phyloP scores from a whole-genome alignment of 2,113 vertebrate genomes.

The Ictalurus furcatus region DNA sequence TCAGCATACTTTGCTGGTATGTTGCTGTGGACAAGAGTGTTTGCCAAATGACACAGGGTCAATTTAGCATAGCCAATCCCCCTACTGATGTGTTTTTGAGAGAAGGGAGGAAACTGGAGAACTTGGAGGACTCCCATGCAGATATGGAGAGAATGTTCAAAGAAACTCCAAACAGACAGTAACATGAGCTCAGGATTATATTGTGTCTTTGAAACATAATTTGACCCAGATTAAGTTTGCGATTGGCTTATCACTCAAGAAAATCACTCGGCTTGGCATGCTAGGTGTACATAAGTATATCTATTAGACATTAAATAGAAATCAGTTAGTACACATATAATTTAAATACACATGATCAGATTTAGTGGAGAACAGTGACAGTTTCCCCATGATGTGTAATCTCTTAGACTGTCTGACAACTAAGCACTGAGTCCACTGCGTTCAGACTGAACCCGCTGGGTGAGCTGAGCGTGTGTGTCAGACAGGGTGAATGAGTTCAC shows the following conservation, averaged over 20 bases:
- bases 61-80: background rate
- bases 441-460: background rate
- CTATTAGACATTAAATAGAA: background rate
- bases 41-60: background rate
- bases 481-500: slow-evolving; percentile 20
- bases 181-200: background rate
- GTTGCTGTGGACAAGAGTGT: background rate
- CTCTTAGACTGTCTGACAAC: background rate
- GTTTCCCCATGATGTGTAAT: background rate
- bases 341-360: no score
- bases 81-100: background rate
- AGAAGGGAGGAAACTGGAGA: background rate
- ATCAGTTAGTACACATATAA: background rate
- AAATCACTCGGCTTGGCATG: background rate
- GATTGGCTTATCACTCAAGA: background rate
- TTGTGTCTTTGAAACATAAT: background rate
- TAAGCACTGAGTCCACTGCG: background rate
- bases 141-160: background rate
- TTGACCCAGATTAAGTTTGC: background rate
- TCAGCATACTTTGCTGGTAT: background rate
- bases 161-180: background rate
- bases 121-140: background rate
- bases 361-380: background rate
- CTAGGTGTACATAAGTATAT: background rate
- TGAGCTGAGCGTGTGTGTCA: slow-evolving; percentile 2